Conservation (phyloP, 1,140 invertebrate species). For the Euwallacea fornicatus region DNA sequence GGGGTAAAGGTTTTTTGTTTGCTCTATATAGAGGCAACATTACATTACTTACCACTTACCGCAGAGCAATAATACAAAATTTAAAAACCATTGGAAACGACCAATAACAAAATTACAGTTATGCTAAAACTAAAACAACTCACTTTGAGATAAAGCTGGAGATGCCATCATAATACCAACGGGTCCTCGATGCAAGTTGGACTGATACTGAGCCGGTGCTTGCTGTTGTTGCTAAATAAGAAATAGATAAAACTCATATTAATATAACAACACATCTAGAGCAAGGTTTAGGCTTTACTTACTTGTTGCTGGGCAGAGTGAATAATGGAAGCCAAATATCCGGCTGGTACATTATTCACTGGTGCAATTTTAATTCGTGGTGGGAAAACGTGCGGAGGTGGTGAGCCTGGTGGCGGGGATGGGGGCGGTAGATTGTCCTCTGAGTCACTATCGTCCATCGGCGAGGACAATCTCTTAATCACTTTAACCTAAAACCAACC, state of each 20-base stretch:
- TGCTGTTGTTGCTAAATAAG: constrained; percentile 9
- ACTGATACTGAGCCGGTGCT: constrained; percentile 13
- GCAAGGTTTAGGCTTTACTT: not conserved
- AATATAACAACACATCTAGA: not conserved
- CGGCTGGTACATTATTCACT: constrained; percentile 45
- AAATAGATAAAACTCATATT: not conserved
- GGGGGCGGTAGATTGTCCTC: constrained; percentile 60
- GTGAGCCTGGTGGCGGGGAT: constrained; percentile 61
- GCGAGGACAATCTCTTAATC: constrained; percentile 35
- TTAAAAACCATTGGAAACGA: no score
- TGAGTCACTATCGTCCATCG: constrained; percentile 51
- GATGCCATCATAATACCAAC: constrained; percentile 24
- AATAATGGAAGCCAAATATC: constrained; percentile 30
- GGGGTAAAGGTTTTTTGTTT: no score
- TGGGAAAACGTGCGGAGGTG: constrained; percentile 60
- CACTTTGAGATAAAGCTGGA: constrained; percentile 21
- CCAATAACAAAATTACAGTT: no score
- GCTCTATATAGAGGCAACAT: no score
- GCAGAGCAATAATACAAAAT: no score
- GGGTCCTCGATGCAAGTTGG: constrained; percentile 14
- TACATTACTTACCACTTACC: no score
- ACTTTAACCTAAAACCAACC: constrained; percentile 39
- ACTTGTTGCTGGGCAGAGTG: constrained; percentile 22
- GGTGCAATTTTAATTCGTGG: constrained; percentile 46
- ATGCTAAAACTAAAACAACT: not conserved